A percentile compares a stretch with the other conserved stretches of the same genome.
Evolutionary conservation across 2,888 invertebrate species (phyloP).

Genomic region (Lissocephala sabroskyi): DNA sequence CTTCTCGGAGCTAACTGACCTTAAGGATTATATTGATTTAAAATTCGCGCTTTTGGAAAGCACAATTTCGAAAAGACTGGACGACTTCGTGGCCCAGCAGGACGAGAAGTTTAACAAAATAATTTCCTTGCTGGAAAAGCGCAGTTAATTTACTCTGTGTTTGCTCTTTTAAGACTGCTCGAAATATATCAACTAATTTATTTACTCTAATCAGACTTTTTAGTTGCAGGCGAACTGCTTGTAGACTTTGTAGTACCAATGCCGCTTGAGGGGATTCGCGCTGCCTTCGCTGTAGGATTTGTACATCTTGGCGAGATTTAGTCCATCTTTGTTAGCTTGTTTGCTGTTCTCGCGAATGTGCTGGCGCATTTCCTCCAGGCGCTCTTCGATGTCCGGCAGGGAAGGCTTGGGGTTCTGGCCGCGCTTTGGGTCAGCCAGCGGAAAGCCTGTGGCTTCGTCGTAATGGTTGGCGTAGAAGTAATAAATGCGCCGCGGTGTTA

Average conservation of each 20-base stretch:
- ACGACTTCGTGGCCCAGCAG: conserved; percentile 51
- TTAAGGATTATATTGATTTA: conserved; percentile 3
- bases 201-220: too few relatives aligned
- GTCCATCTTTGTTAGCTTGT: neutral
- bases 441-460: conserved; percentile 2
- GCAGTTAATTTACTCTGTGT: conserved; percentile 12
- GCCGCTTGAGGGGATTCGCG: conserved; percentile 5
- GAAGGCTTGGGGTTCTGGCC: conserved; percentile 4
- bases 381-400: conserved; percentile 2
- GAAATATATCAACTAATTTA: too few relatives aligned
- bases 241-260: conserved; percentile 14
- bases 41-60: conserved; percentile 52
- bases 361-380: conserved; percentile 9
- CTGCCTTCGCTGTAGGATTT: conserved; percentile 5
- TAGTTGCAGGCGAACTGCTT: too few relatives aligned
- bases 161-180: too few relatives aligned
- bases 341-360: conserved; percentile 5
- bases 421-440: neutral
- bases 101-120: conserved; percentile 61
- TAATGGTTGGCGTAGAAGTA: conserved; percentile 7
- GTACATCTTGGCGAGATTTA: conserved; percentile 11
- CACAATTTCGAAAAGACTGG: conserved; percentile 43
- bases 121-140: conserved; percentile 48
- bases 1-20: neutral
- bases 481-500: conserved; percentile 5